These are phyloP conservation scores for Apomyelois bistriatella DNA, from an alignment of 2,888 invertebrate genomes.

Conservation along the genomic window DNA sequence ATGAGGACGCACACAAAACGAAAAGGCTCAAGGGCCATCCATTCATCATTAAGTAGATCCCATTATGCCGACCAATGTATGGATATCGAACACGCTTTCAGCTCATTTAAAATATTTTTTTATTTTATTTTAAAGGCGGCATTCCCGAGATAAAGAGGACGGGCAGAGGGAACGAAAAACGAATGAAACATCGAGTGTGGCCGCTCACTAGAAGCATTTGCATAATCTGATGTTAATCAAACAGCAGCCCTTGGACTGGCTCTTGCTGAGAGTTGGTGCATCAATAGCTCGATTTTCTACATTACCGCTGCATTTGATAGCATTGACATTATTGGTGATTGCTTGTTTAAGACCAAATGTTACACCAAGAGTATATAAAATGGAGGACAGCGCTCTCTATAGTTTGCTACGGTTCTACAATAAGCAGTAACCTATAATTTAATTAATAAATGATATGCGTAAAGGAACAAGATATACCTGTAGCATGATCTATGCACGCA, in stretches of 20 bases:
- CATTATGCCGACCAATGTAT: conserved; percentile 60
- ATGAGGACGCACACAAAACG: conserved; percentile 50
- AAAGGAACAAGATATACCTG: too few species aligned
- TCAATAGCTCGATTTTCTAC: background rate
- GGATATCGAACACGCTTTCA: conserved; percentile 72
- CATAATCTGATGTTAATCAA: conserved; percentile 80
- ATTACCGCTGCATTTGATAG: background rate
- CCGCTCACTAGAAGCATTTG: conserved; percentile 73
- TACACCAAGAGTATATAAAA: too few species aligned
- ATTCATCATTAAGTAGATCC: conserved; percentile 68
- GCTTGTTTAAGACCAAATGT: too few species aligned
- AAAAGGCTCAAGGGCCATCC: conserved; percentile 51
- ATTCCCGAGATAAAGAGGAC: conserved; percentile 69
- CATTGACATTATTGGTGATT: too few species aligned
- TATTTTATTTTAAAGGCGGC: conserved; percentile 73
- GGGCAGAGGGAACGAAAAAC: conserved; percentile 63
- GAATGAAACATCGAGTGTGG: conserved; percentile 71
- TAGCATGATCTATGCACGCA: too few species aligned
- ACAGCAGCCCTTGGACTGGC: conserved; percentile 43
- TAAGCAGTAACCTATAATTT: too few species aligned
- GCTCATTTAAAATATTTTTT: conserved; percentile 68
- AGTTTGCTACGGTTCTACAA: too few species aligned
- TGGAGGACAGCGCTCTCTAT: too few species aligned
- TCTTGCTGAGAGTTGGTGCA: conserved; percentile 13
- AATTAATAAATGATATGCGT: too few species aligned